phyloP scores from a whole-genome alignment of 2,113 vertebrate genomes.

The Vicugna pacos region DNA sequence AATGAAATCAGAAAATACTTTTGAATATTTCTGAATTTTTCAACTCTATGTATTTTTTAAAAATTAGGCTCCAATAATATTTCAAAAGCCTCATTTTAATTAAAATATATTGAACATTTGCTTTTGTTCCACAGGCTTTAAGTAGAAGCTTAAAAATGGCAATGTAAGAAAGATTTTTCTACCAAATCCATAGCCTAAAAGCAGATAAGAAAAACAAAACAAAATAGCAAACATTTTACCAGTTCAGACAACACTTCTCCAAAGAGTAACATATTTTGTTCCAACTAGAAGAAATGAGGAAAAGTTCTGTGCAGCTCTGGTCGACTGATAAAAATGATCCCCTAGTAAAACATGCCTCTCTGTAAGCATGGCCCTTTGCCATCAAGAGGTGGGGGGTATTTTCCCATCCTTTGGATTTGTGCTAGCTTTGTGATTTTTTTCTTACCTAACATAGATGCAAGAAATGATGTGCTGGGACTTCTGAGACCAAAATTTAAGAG shows the following conservation, averaged over 20 bases:
- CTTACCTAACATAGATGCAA: neutral
- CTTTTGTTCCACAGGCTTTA: neutral
- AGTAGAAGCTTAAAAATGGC: slow-evolving; percentile 15
- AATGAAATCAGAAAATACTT: neutral
- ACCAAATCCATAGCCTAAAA: neutral
- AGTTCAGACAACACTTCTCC: neutral
- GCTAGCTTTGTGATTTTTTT: neutral
- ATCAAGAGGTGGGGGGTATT: neutral
- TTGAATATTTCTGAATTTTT: slow-evolving; percentile 23
- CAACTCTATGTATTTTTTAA: neutral
- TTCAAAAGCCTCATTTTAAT: neutral
- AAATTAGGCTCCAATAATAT: neutral
- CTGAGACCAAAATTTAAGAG: neutral
- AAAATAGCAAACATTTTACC: neutral
- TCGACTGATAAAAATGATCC: neutral
- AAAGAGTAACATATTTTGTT: neutral
- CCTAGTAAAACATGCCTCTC: neutral
- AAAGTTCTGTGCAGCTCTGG: neutral
- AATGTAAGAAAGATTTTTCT: neutral
- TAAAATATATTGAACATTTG: neutral
- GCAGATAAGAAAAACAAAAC: neutral
- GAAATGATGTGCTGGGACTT: neutral
- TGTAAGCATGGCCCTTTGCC: neutral
- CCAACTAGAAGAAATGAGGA: neutral
- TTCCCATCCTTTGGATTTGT: neutral